Percentiles rank a stretch among this genome's conserved stretches.
phyloP scores from a whole-genome alignment of 2,797 vertebrate genomes.

The Mus caroli region DNA sequence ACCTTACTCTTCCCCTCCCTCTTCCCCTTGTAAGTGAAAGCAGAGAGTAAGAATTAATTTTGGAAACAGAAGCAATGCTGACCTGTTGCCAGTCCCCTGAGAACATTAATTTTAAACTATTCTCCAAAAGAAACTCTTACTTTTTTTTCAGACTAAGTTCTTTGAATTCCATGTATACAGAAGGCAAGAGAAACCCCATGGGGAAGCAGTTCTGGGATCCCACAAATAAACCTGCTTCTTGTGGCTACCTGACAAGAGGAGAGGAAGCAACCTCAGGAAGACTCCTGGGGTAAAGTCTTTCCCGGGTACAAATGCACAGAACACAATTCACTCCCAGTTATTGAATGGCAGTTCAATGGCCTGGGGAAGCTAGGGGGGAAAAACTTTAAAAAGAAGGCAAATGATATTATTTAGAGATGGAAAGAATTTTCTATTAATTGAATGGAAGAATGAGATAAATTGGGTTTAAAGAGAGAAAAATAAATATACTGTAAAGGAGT shows the following conservation, averaged over 20 bases:
- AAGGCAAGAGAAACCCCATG: background rate
- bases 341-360: background rate
- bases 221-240: background rate
- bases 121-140: constrained; percentile 35
- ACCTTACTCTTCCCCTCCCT: background rate
- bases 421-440: constrained; percentile 47
- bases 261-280: background rate
- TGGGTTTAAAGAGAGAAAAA: constrained; percentile 60
- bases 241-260: background rate
- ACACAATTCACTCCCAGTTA: constrained; percentile 8
- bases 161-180: constrained; percentile 40
- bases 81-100: constrained; percentile 9
- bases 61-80: constrained; percentile 42
- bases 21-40: constrained; percentile 6
- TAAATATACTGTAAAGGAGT: background rate
- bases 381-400: constrained; percentile 53
- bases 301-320: background rate
- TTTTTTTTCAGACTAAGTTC: constrained; percentile 26
- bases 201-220: background rate
- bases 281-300: background rate
- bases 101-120: constrained; percentile 42
- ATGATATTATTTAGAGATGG: constrained; percentile 13
- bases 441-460: constrained; percentile 41
- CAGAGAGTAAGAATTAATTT: constrained; percentile 53
- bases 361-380: constrained; percentile 2